phyloP scores from a whole-genome alignment of 2,888 invertebrate species.

The Vesta saturnalis region DNA sequence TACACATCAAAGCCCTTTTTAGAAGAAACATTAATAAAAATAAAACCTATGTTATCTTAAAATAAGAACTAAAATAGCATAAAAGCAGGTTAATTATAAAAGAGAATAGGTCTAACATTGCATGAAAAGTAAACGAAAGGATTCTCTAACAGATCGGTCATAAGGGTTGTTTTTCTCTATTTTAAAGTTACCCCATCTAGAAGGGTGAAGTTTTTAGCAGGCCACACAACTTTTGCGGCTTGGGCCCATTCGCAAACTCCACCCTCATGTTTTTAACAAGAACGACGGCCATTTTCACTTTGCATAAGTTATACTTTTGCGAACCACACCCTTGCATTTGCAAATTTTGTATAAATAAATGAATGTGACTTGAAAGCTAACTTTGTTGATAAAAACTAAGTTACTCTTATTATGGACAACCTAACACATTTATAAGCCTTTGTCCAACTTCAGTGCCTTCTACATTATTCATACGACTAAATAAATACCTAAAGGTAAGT shows the following conservation, averaged over 20 bases:
- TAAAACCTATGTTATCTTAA: constrained; percentile 53
- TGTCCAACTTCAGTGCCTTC: constrained; percentile 21
- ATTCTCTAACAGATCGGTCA: constrained; percentile 52
- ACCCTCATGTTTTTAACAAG: constrained; percentile 62
- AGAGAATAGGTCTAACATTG: constrained; percentile 58
- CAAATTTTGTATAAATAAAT: constrained; percentile 45
- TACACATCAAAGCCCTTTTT: constrained; percentile 54
- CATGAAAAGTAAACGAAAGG: constrained; percentile 53
- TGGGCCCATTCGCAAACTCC: constrained; percentile 59
- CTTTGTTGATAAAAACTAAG: constrained; percentile 45
- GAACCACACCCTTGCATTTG: constrained; percentile 57
- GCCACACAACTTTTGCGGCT: constrained; percentile 63
- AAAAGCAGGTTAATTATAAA: constrained; percentile 61
- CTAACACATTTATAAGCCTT: constrained; percentile 31
- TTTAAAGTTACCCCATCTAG: constrained; percentile 43
- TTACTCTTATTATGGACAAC: constrained; percentile 33
- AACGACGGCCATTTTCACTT: constrained; percentile 59
- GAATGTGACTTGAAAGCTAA: constrained; percentile 41
- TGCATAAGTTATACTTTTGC: constrained; percentile 60
- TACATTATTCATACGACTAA: constrained; percentile 22
- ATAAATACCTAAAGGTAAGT: constrained; percentile 7
- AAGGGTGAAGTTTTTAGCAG: constrained; percentile 61
- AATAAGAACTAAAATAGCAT: constrained; percentile 61
- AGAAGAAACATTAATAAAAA: constrained; percentile 52
- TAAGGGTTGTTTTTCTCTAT: constrained; percentile 55